phyloP scores from a whole-genome alignment of 2,797 vertebrate species.

The Siniperca scherzeri region DNA sequence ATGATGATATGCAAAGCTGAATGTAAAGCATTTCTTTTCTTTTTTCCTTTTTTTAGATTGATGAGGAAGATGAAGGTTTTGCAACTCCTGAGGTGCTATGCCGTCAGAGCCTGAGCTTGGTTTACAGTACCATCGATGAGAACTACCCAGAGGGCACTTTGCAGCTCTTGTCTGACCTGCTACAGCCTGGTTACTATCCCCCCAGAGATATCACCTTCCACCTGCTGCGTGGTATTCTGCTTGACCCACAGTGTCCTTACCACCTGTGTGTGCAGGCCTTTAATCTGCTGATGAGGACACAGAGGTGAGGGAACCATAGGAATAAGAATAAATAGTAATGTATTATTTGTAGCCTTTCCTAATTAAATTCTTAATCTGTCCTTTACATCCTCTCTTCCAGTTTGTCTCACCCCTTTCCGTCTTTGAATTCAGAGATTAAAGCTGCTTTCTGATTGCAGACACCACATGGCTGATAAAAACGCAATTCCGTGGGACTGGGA shows the following conservation, averaged over 20 bases:
- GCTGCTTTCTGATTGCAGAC: slow-evolving; percentile 81
- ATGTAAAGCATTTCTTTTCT: background rate
- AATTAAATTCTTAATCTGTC: background rate
- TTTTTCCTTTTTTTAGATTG: slow-evolving; percentile 45
- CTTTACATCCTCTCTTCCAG: background rate
- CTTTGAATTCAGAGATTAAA: slow-evolving; percentile 32
- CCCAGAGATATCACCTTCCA: slow-evolving; percentile 88
- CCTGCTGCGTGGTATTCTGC: slow-evolving; percentile 89
- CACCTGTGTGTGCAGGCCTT: slow-evolving; percentile 89
- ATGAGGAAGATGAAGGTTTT: slow-evolving; percentile 58
- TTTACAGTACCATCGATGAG: slow-evolving; percentile 92
- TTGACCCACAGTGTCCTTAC: slow-evolving; percentile 78
- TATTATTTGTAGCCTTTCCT: background rate
- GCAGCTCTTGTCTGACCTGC: slow-evolving; percentile 92
- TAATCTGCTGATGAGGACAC: slow-evolving; percentile 93
- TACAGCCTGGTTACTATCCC: slow-evolving; percentile 88
- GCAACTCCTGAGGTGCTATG: slow-evolving; percentile 83
- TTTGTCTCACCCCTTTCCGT: background rate
- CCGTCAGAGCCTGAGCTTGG: slow-evolving; percentile 88
- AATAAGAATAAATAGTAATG: background rate
- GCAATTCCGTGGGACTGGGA: slow-evolving; percentile 94
- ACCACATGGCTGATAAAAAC: slow-evolving; percentile 87
- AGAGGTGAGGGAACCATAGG: slow-evolving; percentile 84
- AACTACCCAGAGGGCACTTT: slow-evolving; percentile 90
- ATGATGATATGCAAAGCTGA: background rate